Evolutionary conservation across 2,797 vertebrate genomes (phyloP).

Genomic region (Sebastiscus albofasciatus): DNA sequence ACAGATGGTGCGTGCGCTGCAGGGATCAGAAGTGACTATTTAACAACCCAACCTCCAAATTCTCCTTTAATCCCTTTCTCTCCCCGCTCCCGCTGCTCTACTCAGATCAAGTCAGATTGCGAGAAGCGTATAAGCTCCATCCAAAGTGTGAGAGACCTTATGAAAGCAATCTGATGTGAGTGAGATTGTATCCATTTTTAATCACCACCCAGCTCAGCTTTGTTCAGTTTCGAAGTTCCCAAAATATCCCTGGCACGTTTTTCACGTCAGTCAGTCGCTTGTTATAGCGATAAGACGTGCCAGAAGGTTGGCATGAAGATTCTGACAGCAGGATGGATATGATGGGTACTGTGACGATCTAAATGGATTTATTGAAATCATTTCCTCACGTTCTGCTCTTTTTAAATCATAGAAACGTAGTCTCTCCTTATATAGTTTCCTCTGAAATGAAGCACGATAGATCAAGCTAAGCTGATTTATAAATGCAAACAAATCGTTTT

Average conservation of each 20-base stretch:
- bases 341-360: slow-evolving; percentile 3
- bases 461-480: background rate
- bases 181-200: slow-evolving; percentile 70
- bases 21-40: slow-evolving; percentile 47
- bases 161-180: slow-evolving; percentile 66
- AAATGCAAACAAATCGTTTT: background rate
- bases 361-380: slow-evolving; percentile 14
- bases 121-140: slow-evolving; percentile 50
- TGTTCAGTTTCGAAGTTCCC: slow-evolving; percentile 48
- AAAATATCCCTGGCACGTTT: slow-evolving; percentile 55
- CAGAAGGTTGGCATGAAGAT: slow-evolving; percentile 15
- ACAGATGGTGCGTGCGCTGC: slow-evolving; percentile 44
- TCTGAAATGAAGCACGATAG: background rate
- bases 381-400: slow-evolving; percentile 12
- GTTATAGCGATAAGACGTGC: slow-evolving; percentile 17
- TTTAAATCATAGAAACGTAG: background rate
- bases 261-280: slow-evolving; percentile 22
- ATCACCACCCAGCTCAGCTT: slow-evolving; percentile 54
- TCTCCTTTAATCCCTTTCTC: slow-evolving; percentile 61
- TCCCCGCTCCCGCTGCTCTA: slow-evolving; percentile 33
- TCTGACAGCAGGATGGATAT: slow-evolving; percentile 31
- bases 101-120: slow-evolving; percentile 60
- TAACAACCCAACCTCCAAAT: slow-evolving; percentile 52
- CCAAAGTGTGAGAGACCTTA: slow-evolving; percentile 56
- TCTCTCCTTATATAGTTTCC: background rate